Percentiles rank a stretch among this genome's conserved stretches.
Evolutionary conservation across 2,888 invertebrate genomes (phyloP).

Genomic region (Anorthoa munda): DNA sequence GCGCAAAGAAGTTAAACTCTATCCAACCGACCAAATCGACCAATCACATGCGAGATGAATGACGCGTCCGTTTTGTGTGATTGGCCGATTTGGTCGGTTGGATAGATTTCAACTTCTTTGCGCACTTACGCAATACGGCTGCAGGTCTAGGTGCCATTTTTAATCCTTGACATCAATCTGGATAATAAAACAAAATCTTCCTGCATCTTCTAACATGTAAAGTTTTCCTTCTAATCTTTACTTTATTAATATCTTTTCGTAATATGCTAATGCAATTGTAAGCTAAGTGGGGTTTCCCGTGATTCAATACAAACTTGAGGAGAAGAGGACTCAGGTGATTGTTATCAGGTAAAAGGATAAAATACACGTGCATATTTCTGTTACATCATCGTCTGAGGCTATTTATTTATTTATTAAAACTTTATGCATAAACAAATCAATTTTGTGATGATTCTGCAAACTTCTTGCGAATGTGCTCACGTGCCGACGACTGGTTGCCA

Average conservation of each 20-base stretch:
- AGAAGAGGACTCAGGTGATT: not conserved
- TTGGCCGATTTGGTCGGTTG: too few species aligned
- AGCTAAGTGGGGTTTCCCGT: constrained; percentile 10
- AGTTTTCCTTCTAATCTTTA: not conserved
- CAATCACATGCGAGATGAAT: too few species aligned
- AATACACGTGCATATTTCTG: not conserved
- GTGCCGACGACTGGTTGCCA: too few species aligned
- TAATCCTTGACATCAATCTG: constrained; percentile 32
- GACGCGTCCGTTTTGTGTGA: too few species aligned
- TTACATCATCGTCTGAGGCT: not conserved
- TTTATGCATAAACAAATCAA: too few species aligned
- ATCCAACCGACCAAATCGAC: too few species aligned
- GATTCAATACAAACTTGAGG: constrained; percentile 12
- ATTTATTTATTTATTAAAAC: too few species aligned
- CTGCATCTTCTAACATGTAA: not conserved
- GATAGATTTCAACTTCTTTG: too few species aligned
- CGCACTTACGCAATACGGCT: too few species aligned
- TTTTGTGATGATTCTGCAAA: too few species aligned
- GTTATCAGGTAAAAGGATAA: constrained; percentile 3
- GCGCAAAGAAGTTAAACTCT: too few species aligned
- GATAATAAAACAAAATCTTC: not conserved
- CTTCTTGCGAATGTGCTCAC: too few species aligned
- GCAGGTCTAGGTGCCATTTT: not conserved
- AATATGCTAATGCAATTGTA: not conserved
- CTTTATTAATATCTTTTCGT: not conserved